These are phyloP conservation scores for Druceiella hillmani DNA, from an alignment of 2,888 invertebrate genomes.

Conservation along the genomic window DNA sequence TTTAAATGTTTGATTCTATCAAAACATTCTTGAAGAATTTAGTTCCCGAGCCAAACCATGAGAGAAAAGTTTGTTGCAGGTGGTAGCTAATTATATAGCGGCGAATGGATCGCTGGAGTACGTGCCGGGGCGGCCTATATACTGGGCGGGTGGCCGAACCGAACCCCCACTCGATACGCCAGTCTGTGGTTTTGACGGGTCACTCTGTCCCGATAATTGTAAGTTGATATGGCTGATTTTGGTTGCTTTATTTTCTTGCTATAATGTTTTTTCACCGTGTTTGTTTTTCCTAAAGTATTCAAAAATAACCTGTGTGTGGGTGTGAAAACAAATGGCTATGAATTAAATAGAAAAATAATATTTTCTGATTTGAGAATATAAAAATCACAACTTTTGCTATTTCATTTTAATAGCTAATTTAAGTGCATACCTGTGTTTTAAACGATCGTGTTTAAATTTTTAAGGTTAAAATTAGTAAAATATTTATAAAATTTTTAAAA, in stretches of 20 bases:
- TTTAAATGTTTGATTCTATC: too few relatives aligned
- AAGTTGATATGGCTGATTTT: constrained; percentile 31
- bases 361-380: too few relatives aligned
- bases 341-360: too few relatives aligned
- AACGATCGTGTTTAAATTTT: too few relatives aligned
- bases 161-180: constrained; percentile 86
- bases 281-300: neutral
- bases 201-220: constrained; percentile 83
- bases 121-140: constrained; percentile 66
- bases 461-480: too few relatives aligned
- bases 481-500: too few relatives aligned
- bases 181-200: constrained; percentile 86
- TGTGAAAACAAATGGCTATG: neutral
- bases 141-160: constrained; percentile 78
- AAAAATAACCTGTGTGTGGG: neutral
- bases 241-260: neutral
- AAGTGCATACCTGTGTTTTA: too few relatives aligned
- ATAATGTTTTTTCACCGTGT: constrained; percentile 5
- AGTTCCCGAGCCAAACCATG: too few relatives aligned
- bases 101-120: constrained; percentile 70
- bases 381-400: too few relatives aligned
- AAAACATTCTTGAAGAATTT: too few relatives aligned
- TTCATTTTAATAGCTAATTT: too few relatives aligned
- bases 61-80: too few relatives aligned
- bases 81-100: constrained; percentile 88